Conservation (phyloP, 2,797 vertebrate genomes). For the Paramormyrops hopkinsi region DNA sequence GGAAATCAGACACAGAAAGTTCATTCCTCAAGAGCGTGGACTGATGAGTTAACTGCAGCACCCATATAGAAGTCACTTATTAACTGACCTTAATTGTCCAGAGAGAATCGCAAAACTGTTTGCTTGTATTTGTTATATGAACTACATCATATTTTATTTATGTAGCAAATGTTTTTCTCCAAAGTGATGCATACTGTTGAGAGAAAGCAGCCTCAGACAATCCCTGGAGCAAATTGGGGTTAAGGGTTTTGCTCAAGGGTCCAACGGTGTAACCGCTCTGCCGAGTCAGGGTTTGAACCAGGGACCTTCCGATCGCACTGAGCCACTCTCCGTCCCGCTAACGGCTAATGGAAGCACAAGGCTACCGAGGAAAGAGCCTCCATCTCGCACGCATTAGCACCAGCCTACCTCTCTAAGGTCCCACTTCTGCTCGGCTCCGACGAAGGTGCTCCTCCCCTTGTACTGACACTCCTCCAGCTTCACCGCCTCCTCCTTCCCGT, state of each 20-base stretch:
- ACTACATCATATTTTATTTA: not conserved
- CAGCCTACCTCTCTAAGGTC: slow-evolving; percentile 75
- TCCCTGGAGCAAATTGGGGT: not conserved
- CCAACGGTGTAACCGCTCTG: not conserved
- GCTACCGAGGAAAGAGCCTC: not conserved
- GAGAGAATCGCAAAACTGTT: not conserved
- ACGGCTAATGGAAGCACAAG: not conserved
- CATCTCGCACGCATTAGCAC: not conserved
- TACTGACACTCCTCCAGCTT: slow-evolving; percentile 80
- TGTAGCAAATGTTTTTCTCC: not conserved
- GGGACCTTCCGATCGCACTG: not conserved
- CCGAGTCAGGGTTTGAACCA: not conserved
- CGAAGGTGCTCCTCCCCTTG: slow-evolving; percentile 69
- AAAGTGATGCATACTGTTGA: not conserved
- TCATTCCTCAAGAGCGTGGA: not conserved
- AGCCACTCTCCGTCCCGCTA: not conserved
- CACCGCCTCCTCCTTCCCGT: slow-evolving; percentile 62
- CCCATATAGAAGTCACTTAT: not conserved
- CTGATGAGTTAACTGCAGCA: not conserved
- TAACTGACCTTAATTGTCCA: not conserved
- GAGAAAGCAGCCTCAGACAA: not conserved
- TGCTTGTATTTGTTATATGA: not conserved
- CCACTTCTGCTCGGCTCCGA: slow-evolving; percentile 79
- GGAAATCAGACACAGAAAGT: slow-evolving; percentile 19
- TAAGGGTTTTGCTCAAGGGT: not conserved